Base-by-base conservation (phyloP, 1,140 invertebrate genomes). In the Zaprionus lachaisei region DNA sequence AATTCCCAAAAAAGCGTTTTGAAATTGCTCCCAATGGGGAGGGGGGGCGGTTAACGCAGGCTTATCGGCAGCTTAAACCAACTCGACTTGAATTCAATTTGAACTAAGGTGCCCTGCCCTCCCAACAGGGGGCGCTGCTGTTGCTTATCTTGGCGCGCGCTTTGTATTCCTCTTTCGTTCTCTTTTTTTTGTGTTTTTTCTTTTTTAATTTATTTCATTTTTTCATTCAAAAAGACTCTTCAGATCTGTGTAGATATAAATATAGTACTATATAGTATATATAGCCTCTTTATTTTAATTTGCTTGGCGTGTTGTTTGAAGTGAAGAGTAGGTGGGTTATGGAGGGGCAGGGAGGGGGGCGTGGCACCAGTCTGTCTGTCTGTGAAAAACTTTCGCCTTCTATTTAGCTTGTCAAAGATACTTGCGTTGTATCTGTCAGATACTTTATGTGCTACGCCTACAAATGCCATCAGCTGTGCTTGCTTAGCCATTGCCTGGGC, bases 391-490 rank as follows among this genome's bases (percentile, higher is more conserved):
- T 82, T 86, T 73, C 62, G 76, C 31, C 77, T 44, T 63, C 15
- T 47, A 22, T 63, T 20, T 14, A 5, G 17, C 2, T 17, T 38
- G 15, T 54, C 34, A 26, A 22, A 44, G 9, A 62, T 47, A 49
- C 15, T 20, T 20, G 14, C 34, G 22, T 12, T 89, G 77, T 81
- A 89, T 81, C 80, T 79, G 71, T 54, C 72, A 89, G 85, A 89
- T 84, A 85, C 82, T 79, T 72, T 77, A 67, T 66, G 63, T 61
- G 26, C 57, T 41, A 60, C 60, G 72, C 61, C 69, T 72, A 68
- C 80, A 68, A 66, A 78, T 70, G 68, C 68, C 65, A 83, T 87
- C 83, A 89, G 84, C 84, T 79, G 76, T 70, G 31, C 17, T 34
- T 51, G 28, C 51, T 51, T 37, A 7, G 2, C 6, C 5, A 41